Base-by-base conservation (phyloP, 2,797 vertebrate genomes). In the Takifugu ocellatus region DNA sequence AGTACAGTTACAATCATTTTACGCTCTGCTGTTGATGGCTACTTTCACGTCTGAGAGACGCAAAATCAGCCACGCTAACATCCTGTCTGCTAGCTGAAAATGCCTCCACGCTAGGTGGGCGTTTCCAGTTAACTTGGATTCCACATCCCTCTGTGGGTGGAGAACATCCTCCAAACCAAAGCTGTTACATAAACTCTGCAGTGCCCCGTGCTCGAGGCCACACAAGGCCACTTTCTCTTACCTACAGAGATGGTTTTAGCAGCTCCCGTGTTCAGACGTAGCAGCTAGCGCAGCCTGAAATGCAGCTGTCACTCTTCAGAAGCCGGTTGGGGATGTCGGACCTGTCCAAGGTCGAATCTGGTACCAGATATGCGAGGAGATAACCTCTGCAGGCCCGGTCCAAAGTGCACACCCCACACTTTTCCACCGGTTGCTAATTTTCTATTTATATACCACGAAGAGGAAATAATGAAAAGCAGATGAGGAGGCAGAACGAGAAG, bases 391-490 rank as follows among this genome's bases (percentile, higher is more conserved):
- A 77, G 79, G 68, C 74, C 64, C 66, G 26, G 75, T 75, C 70
- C 67, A 75, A 33, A 70, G 63, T 63, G 77, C 77, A 63, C 78
- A 68, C 4, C 70, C 81, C 74, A 75, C 72, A 60, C 61, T 5
- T 74, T 79, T 78, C 72, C 78, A 73, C 77, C 79, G 75, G 81
- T 79, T 83, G 80, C 82, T 85, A 79, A 82, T 82, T 86, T 21
- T 88, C 83, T 84, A 88, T 87, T 87, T 85, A 81, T 87, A 85
- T 46, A 66, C 82, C 77, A 67, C 64, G 75, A 83, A 39, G 72
- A 65, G 83, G 81, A 82, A 83, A 78, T 86, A 84, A 88, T 84
- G 81, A 68, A 82, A 81, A 76, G 74, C 82, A 88, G 84, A 87
- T 82, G 83, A 81, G 76, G 61, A 66, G 63, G 78, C 45, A 39